Percentiles rank a stretch among this genome's conserved stretches.
phyloP scores from a whole-genome alignment of 2,888 invertebrate species.

The Amblyjoppa proteus region DNA sequence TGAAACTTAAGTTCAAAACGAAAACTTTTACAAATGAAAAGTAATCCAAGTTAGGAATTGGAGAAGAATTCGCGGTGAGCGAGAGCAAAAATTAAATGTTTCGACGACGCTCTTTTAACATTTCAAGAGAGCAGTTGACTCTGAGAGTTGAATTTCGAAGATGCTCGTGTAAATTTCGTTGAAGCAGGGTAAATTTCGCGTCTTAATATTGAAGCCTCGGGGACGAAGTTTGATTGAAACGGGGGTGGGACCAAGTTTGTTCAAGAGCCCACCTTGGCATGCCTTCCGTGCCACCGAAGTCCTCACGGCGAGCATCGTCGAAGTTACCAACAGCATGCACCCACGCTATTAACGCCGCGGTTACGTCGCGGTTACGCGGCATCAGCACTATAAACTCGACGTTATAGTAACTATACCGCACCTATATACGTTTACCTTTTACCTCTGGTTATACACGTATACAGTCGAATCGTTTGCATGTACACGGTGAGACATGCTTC shows the following conservation, averaged over 20 bases:
- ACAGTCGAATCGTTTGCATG: slow-evolving; percentile 28
- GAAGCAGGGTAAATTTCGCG: neutral
- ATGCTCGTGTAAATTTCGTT: neutral
- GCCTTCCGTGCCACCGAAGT: slow-evolving; percentile 43
- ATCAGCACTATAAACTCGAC: slow-evolving; percentile 45
- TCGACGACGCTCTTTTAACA: no score
- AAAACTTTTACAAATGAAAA: neutral
- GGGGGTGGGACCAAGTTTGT: slow-evolving; percentile 32
- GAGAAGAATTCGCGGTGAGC: no score
- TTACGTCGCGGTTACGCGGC: slow-evolving; percentile 71
- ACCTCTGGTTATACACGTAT: slow-evolving; percentile 25
- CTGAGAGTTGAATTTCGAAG: neutral
- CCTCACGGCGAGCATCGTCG: slow-evolving; percentile 45
- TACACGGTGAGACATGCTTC: slow-evolving; percentile 35
- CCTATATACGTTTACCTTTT: slow-evolving; percentile 33
- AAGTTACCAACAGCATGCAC: slow-evolving; percentile 65
- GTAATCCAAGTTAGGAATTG: no score
- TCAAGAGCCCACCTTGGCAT: slow-evolving; percentile 40
- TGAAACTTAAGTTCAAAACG: neutral
- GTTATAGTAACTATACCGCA: slow-evolving; percentile 26
- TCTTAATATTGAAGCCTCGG: neutral
- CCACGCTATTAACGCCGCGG: slow-evolving; percentile 74
- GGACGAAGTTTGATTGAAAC: slow-evolving; percentile 50
- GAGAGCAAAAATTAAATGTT: no score
- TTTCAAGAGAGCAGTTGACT: neutral